phyloP scores from a whole-genome alignment of 2,797 vertebrate genomes.

The Smutsia gigantea region DNA sequence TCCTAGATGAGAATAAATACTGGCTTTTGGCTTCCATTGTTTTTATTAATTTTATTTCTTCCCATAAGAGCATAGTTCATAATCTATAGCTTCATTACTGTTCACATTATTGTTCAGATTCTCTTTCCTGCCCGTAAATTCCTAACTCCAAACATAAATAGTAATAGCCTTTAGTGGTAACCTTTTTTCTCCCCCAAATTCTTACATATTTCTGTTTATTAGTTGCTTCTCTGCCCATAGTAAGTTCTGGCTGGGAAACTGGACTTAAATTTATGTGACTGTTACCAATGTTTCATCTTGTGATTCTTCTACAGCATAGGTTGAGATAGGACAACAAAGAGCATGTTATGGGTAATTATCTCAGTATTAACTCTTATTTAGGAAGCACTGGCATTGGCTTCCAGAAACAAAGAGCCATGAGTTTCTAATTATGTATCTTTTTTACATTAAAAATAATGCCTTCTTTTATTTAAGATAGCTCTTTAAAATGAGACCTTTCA shows the following conservation, averaged over 20 bases:
- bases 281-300: conserved; percentile 7
- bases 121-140: background rate
- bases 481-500: conserved; percentile 47
- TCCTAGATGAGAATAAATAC: background rate
- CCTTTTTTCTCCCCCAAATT: background rate
- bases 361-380: conserved; percentile 42
- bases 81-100: background rate
- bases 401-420: background rate
- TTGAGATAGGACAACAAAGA: conserved; percentile 40
- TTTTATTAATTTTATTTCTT: background rate
- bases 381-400: background rate
- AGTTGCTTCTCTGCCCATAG: conserved; percentile 5
- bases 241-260: conserved; percentile 31
- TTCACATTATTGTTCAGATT: background rate
- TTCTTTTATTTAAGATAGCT: conserved; percentile 41
- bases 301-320: background rate
- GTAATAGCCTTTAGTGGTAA: background rate
- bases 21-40: background rate
- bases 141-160: background rate
- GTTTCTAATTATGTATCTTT: conserved; percentile 31
- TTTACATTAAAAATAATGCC: conserved; percentile 6
- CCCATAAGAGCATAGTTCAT: background rate
- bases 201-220: background rate
- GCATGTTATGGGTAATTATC: background rate
- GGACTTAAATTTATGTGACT: background rate